phyloP scores from a whole-genome alignment of 2,888 invertebrate species.

The Philereme vetulata region DNA sequence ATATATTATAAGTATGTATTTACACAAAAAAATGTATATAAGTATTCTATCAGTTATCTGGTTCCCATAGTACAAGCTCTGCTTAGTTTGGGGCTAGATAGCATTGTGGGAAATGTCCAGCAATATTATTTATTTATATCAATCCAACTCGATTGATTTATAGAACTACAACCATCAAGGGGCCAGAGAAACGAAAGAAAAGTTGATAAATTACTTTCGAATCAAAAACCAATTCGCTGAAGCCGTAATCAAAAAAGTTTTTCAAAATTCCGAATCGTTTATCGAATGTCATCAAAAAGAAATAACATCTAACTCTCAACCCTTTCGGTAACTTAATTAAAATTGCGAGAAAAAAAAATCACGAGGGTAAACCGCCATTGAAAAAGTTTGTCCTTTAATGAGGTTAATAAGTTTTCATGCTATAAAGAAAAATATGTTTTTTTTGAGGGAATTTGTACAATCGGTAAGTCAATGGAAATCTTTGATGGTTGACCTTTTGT shows the following conservation, averaged over 20 bases:
- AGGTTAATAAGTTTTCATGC: constrained; percentile 45
- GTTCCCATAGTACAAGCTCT: too few relatives aligned
- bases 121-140: too few relatives aligned
- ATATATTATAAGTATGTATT: too few relatives aligned
- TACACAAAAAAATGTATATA: too few relatives aligned
- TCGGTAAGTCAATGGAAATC: constrained; percentile 9
- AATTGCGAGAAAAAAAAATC: constrained; percentile 53
- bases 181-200: constrained; percentile 41
- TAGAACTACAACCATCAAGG: constrained; percentile 36
- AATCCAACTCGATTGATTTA: constrained; percentile 38
- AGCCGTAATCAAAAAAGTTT: constrained; percentile 46
- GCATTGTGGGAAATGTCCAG: too few relatives aligned
- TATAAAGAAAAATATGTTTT: constrained; percentile 33
- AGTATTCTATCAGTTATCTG: too few relatives aligned
- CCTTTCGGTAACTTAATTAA: constrained; percentile 77
- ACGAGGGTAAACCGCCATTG: constrained; percentile 38
- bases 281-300: constrained; percentile 80
- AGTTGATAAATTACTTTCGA: constrained; percentile 51
- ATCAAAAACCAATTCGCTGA: constrained; percentile 60
- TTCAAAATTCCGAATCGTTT: constrained; percentile 64
- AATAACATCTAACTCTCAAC: constrained; percentile 66
- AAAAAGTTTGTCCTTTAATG: constrained; percentile 45
- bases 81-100: too few relatives aligned
- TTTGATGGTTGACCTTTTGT: constrained; percentile 26
- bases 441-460: constrained; percentile 24